A percentile compares a stretch with the other conserved stretches of the same genome.
These are phyloP conservation scores for Vimba vimba DNA, from an alignment of 2,113 vertebrate species.

Conservation along the genomic window DNA sequence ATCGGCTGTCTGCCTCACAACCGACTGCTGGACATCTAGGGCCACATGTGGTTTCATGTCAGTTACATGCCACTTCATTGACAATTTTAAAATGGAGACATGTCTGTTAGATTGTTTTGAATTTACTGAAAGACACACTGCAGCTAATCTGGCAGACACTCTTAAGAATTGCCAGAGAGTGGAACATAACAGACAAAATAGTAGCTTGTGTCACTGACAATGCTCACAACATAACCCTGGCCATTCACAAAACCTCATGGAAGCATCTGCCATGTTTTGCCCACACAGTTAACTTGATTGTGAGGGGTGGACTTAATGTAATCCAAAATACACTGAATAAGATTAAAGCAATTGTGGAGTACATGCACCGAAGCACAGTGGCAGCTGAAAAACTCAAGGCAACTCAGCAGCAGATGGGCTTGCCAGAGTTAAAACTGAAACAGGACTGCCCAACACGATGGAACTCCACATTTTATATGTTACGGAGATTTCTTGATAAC, in stretches of 20 bases:
- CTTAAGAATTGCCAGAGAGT: slow-evolving; percentile 23
- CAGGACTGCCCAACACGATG: too few species aligned
- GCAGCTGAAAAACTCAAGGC: slow-evolving; percentile 4
- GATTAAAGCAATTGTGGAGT: not conserved
- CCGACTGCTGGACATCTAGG: slow-evolving; percentile 57
- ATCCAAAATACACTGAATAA: slow-evolving; percentile 2
- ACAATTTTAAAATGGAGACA: slow-evolving; percentile 40
- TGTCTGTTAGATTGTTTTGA: slow-evolving; percentile 61
- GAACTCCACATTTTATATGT: too few species aligned
- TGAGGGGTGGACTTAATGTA: not conserved
- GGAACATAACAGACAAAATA: slow-evolving; percentile 34
- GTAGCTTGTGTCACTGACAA: slow-evolving; percentile 25
- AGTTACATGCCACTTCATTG: slow-evolving; percentile 58
- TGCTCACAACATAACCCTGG: slow-evolving; percentile 27
- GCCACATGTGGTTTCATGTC: slow-evolving; percentile 46
- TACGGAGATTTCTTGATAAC: too few species aligned
- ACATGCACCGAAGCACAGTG: not conserved
- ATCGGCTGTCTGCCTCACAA: slow-evolving; percentile 54
- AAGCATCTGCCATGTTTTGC: slow-evolving; percentile 29
- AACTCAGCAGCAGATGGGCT: not conserved
- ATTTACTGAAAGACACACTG: slow-evolving; percentile 50
- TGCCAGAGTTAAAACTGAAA: too few species aligned
- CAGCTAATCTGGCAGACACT: slow-evolving; percentile 8
- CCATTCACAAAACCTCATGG: slow-evolving; percentile 10
- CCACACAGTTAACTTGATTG: slow-evolving; percentile 22